These are phyloP conservation scores for Pseudoatta argentina DNA, from an alignment of 1,140 invertebrate species.

Conservation along the genomic window DNA sequence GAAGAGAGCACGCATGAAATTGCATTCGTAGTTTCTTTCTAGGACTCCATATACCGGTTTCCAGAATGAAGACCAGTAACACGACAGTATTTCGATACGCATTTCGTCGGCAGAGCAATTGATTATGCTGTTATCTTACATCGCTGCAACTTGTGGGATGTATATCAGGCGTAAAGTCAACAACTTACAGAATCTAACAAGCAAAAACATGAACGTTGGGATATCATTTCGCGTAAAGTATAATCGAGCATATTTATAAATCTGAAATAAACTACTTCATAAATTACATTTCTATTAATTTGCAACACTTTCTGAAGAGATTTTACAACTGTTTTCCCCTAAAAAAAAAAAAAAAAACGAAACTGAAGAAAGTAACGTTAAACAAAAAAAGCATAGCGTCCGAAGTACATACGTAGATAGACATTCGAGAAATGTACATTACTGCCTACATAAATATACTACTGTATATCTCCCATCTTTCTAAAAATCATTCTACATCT, in stretches of 20 bases:
- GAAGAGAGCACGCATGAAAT: slow-evolving; percentile 40
- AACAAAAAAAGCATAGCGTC: neutral
- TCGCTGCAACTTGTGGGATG: neutral
- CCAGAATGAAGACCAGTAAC: slow-evolving; percentile 14
- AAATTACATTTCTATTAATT: neutral
- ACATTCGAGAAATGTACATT: neutral
- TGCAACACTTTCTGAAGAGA: neutral
- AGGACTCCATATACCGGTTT: slow-evolving; percentile 39
- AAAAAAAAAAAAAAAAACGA: neutral
- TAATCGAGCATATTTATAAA: neutral
- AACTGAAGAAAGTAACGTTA: neutral
- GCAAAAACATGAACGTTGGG: neutral
- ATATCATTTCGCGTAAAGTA: neutral
- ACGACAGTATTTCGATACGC: slow-evolving; percentile 37
- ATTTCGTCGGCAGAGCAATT: slow-evolving; percentile 29
- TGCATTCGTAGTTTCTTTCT: slow-evolving; percentile 36
- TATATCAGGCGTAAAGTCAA: slow-evolving; percentile 19
- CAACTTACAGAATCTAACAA: neutral
- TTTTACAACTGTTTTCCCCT: neutral
- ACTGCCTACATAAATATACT: neutral
- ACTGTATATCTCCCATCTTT: neutral
- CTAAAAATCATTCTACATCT: neutral
- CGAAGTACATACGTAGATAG: neutral
- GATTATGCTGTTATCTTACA: slow-evolving; percentile 29
- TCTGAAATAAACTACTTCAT: neutral